phyloP scores from a whole-genome alignment of 2,888 invertebrate genomes.

The Tricholauxania praeusta region DNA sequence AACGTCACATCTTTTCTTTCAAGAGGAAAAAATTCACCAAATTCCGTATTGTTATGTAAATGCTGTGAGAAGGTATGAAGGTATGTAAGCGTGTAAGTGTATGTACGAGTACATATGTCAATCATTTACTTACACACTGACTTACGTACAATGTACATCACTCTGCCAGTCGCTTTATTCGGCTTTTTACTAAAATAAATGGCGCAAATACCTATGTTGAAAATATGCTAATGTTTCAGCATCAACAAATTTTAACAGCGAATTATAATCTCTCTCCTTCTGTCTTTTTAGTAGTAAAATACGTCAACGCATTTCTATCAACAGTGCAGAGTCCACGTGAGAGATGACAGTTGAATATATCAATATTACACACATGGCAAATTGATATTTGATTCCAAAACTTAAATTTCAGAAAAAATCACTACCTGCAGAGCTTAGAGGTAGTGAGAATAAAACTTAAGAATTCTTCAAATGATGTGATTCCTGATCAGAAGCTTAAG shows the following conservation, averaged over 20 bases:
- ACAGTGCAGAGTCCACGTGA: not conserved
- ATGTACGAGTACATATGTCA: not conserved
- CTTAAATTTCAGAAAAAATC: too few relatives aligned
- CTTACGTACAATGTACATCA: not conserved
- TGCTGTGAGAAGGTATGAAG: not conserved
- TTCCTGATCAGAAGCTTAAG: too few relatives aligned
- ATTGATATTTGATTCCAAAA: too few relatives aligned
- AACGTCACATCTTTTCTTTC: constrained; percentile 11
- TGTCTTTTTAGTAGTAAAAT: not conserved
- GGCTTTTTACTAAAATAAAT: not conserved
- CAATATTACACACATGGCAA: too few relatives aligned
- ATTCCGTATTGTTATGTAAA: constrained; percentile 26
- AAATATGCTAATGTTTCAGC: constrained; percentile 14
- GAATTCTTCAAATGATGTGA: too few relatives aligned
- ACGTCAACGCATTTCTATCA: constrained; percentile 12
- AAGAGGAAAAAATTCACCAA: constrained; percentile 10
- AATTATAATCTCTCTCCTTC: not conserved
- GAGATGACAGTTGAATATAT: not conserved
- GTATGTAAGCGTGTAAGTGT: not conserved
- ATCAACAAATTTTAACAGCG: constrained; percentile 19
- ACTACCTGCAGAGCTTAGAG: too few relatives aligned
- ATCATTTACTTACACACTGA: not conserved
- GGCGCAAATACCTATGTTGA: not conserved
- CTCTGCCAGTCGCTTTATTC: not conserved
- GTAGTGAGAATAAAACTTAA: too few relatives aligned